Conservation (phyloP, 1,140 invertebrate genomes). For the Tetraneura akinire region DNA sequence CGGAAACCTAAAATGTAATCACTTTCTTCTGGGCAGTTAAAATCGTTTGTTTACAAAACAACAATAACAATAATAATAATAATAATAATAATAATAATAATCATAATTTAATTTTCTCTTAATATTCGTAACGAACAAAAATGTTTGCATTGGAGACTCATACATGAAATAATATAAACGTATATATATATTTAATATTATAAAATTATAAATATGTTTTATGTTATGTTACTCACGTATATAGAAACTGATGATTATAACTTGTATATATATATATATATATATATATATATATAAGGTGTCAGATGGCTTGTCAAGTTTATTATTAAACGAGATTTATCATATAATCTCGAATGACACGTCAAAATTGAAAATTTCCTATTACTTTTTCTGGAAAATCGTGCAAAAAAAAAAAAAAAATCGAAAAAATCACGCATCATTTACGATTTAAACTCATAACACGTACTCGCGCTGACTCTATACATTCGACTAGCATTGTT, state of each 20-base stretch:
- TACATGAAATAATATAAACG: background rate
- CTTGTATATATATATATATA: too few species aligned
- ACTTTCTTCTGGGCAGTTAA: background rate
- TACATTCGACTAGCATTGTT: too few species aligned
- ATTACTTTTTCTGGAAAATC: background rate
- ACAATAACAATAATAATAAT: too few species aligned
- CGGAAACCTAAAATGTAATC: background rate
- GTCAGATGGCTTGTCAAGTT: background rate
- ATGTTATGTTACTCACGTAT: slow-evolving; percentile 18
- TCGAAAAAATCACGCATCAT: too few species aligned
- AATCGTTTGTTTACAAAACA: background rate
- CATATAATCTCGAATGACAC: background rate
- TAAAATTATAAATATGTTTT: background rate
- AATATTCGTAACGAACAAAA: background rate
- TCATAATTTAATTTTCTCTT: slow-evolving; percentile 5
- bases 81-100: too few species aligned
- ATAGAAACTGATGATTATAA: background rate
- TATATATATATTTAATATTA: background rate
- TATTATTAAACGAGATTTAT: background rate
- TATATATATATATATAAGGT: background rate
- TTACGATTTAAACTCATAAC: too few species aligned
- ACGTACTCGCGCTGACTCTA: too few species aligned
- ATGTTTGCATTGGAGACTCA: background rate
- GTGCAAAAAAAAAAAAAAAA: background rate
- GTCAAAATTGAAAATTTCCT: background rate